A percentile compares a stretch with the other conserved stretches of the same genome.
Evolutionary conservation across 2,888 invertebrate genomes (phyloP).

Genomic region (Mycalesis mineus): DNA sequence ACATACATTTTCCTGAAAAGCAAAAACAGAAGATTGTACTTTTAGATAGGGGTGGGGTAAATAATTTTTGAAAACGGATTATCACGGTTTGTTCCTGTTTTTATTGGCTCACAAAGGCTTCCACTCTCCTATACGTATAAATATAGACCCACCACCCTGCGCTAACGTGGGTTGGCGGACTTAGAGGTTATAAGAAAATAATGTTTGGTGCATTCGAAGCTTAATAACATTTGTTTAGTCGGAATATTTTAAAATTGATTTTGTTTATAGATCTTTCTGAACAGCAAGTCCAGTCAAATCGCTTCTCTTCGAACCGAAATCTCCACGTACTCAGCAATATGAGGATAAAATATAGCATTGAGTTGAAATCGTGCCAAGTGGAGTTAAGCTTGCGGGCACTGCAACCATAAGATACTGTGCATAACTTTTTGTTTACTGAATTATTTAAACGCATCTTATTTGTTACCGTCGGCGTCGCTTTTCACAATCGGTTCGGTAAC

Average conservation of each 20-base stretch:
- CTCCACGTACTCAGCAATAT: not conserved
- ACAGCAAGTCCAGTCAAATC: not conserved
- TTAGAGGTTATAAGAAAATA: too few relatives aligned
- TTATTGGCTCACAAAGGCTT: too few relatives aligned
- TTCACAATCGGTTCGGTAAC: too few relatives aligned
- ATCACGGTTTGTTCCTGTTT: too few relatives aligned
- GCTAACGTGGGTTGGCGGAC: too few relatives aligned
- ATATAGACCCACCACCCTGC: too few relatives aligned
- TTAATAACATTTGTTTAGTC: too few relatives aligned
- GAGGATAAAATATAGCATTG: slow-evolving; percentile 9
- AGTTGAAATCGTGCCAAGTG: slow-evolving; percentile 17
- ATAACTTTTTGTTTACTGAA: slow-evolving; percentile 13
- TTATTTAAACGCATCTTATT: slow-evolving; percentile 9
- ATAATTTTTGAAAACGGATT: too few relatives aligned
- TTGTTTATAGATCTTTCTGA: not conserved
- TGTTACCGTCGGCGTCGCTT: not conserved
- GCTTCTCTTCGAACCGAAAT: not conserved
- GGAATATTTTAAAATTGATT: too few relatives aligned
- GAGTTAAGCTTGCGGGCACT: slow-evolving; percentile 5
- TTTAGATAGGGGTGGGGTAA: not conserved
- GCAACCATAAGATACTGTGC: slow-evolving; percentile 12
- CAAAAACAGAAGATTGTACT: not conserved
- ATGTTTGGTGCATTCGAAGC: too few relatives aligned
- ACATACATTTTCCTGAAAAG: not conserved
- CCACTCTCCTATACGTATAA: too few relatives aligned